Evolutionary conservation across 2,113 vertebrate genomes (phyloP).

Genomic region (Phaethornis superciliosus): DNA sequence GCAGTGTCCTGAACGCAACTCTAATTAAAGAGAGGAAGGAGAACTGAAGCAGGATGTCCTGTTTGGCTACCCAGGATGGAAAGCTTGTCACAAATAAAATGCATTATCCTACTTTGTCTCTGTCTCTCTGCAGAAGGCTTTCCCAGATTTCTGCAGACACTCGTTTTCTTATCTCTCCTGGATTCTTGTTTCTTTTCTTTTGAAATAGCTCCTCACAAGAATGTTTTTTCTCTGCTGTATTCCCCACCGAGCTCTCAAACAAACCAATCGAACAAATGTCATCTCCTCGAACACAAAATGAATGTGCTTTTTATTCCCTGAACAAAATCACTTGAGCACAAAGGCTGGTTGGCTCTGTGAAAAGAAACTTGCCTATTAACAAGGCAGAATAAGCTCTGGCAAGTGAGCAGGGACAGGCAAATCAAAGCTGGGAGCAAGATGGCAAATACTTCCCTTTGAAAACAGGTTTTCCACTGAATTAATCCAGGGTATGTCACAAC

Average conservation of each 20-base stretch:
- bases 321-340: not conserved
- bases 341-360: not conserved
- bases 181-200: slow-evolving; percentile 31
- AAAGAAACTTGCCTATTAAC: not conserved
- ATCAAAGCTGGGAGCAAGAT: slow-evolving; percentile 9
- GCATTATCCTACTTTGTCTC: slow-evolving; percentile 45
- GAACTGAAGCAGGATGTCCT: slow-evolving; percentile 81
- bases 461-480: not conserved
- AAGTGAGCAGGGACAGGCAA: not conserved
- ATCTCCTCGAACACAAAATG: not conserved
- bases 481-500: not conserved
- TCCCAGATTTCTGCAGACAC: slow-evolving; percentile 35
- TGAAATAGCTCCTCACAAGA: not conserved
- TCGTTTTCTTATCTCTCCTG: slow-evolving; percentile 52
- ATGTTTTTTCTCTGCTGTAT: not conserved
- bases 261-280: not conserved
- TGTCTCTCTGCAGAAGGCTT: not conserved
- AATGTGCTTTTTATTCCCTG: not conserved
- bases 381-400: not conserved
- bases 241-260: not conserved
- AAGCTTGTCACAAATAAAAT: slow-evolving; percentile 73
- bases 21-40: slow-evolving; percentile 72
- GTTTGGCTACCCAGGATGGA: slow-evolving; percentile 77
- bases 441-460: slow-evolving; percentile 23
- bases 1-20: slow-evolving; percentile 35